Evolutionary conservation across 2,113 vertebrate genomes (phyloP), one percentile per base, ranked within the genome.

Genomic region (Thomomys bottae): DNA sequence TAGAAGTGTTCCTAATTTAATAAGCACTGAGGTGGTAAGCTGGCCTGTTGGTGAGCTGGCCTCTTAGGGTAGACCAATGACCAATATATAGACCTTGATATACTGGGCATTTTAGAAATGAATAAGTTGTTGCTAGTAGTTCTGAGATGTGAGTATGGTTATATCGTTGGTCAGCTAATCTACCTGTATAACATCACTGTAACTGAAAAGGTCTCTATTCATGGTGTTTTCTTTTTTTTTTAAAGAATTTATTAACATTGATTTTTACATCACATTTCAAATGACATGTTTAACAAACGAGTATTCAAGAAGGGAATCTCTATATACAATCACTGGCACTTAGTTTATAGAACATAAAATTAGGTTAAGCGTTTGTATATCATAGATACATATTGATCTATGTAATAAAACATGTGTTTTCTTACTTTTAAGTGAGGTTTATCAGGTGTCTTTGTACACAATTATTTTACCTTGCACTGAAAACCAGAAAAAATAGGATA

Each of bases 111-210:
- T 87, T 80, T 70, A 88, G 86, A 81, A 84, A 64, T 57, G 42
- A 66, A 49, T 68, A 54, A 40, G 45, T 84, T 15, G 32, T 89
- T 92, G 67, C 32, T 54, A 72, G 20, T 87, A 85, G 40, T 88
- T 54, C 66, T 40, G 57, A 12, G 15, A 26, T 64, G 0, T 61
- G 12, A 78, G 38, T 80, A 28, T 12, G 26, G 42, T 83, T 81
- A 45, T 63, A 36, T 76, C 92, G 28, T 57, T 75, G 28, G 30
- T 54, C 84, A 87, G 64, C 14, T 80, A 80, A 36, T 80, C n/a
- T 3, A 18, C 38, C 8, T 88, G 84, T 91, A 54, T 54, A 59
- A 32, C 68, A 32, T 88, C 38, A 28, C 18, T 92, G 0, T 75
- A 78, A 90, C 34, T 32, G 61, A 36, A 90, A 57, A 82, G 42